Conservation (phyloP, 2,113 vertebrate genomes). For the Axis porcinus region DNA sequence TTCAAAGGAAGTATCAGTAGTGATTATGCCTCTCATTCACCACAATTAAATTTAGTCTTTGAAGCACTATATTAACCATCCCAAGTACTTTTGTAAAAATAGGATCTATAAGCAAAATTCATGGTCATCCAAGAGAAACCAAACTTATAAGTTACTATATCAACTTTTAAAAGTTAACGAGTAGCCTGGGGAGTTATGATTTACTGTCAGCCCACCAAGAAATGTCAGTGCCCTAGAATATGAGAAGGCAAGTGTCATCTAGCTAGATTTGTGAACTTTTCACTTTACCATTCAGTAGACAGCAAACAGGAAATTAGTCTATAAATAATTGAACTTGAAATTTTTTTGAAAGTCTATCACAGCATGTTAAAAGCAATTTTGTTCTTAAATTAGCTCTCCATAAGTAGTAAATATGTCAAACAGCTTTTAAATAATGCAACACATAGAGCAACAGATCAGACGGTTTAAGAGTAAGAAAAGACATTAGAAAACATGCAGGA, state of each 20-base stretch:
- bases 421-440: conserved; percentile 65
- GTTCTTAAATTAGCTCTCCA: conserved; percentile 58
- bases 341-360: conserved; percentile 61
- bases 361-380: conserved; percentile 68
- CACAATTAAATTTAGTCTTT: conserved; percentile 65
- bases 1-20: conserved; percentile 4
- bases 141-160: conserved; percentile 75
- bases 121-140: conserved; percentile 50
- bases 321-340: conserved; percentile 72
- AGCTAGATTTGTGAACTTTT: conserved; percentile 71
- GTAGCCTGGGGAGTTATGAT: conserved; percentile 86
- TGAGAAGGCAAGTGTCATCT: conserved; percentile 58
- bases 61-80: conserved; percentile 58
- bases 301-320: conserved; percentile 73
- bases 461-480: conserved; percentile 43
- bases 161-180: conserved; percentile 92
- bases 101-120: conserved; percentile 64
- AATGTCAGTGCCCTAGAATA: conserved; percentile 85
- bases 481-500: conserved; percentile 24
- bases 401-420: conserved; percentile 66
- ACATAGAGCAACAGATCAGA: conserved; percentile 48
- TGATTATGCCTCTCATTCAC: conserved; percentile 63
- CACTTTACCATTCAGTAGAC: conserved; percentile 58
- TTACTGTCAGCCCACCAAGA: conserved; percentile 86
- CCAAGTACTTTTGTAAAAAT: conserved; percentile 28